Evolutionary conservation across 2,113 vertebrate species (phyloP), one percentile per base, ranked within the genome.

Genomic region (Silurus asotus): DNA sequence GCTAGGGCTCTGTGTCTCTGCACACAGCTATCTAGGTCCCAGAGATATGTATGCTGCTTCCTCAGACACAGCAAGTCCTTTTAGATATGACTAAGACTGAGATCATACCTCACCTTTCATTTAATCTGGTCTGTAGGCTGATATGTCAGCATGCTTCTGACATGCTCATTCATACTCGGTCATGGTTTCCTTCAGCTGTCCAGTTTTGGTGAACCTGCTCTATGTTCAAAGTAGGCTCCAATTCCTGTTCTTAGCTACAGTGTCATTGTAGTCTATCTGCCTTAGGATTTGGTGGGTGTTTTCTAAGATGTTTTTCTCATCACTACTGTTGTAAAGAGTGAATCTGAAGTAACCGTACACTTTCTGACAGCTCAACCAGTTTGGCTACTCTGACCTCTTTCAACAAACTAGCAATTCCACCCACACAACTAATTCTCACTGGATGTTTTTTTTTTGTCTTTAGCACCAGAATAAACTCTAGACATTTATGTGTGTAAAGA

Each of bases 61-160:
- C 37, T 81, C 51, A 49, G 48, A 19, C 76, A 64, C 67, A 49
- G 69, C 51, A 28, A 81, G 56, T 82, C 37, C 55, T 82, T 48
- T 76, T 69, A 78, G 72, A 87, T 84, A 80, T 72, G 77, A 80
- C 80, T 64, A 83, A 11, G 80, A 65, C 81, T 25, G 79, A 70
- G 64, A 72, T 23, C 20, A 28, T 85, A 84, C 84, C 87, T 82
- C 25, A n/a, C 28, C 45, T 86, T 79, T 87, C 78, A 88, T 90
- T 86, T 86, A 37, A n/a, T 51, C 19, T 56, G 61, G 28, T 20
- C 28, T 13, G 49, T 17, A 64, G 67, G 45, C 37, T 69, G 70
- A 69, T 83, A 85, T 70, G 72, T 82, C 74, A 64, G 59, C 64
- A 83, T 83, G 51, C 19, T 2, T 69, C 83, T 72, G 23, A 49